Conservation (phyloP, 2,797 vertebrate genomes). For the Xenopus petersii region DNA sequence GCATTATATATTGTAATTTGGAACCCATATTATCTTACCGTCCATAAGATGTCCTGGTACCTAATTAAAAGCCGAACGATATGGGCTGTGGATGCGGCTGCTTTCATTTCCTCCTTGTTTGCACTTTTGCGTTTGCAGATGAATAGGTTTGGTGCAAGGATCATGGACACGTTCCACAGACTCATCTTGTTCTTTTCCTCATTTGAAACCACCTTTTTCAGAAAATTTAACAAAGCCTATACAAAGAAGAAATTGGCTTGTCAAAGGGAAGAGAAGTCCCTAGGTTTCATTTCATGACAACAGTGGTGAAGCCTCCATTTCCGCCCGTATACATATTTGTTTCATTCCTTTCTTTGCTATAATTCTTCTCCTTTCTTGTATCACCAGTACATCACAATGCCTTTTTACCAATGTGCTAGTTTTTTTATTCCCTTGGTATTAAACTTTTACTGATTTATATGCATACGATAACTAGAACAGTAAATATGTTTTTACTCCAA, state of each 20-base stretch:
- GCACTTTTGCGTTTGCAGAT: constrained; percentile 74
- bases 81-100: constrained; percentile 78
- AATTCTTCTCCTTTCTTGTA: too few species aligned
- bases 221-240: constrained; percentile 86
- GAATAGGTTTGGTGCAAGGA: constrained; percentile 93
- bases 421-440: too few species aligned
- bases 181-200: constrained; percentile 93
- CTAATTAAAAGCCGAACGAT: constrained; percentile 82
- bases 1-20: too few species aligned
- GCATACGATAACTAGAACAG: too few species aligned
- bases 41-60: constrained; percentile 91
- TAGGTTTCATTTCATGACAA: neutral
- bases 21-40: constrained; percentile 64
- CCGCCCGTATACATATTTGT: too few species aligned
- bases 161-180: constrained; percentile 93
- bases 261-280: neutral
- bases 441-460: too few species aligned
- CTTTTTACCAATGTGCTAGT: too few species aligned
- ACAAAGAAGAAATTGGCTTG: constrained; percentile 13
- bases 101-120: constrained; percentile 79
- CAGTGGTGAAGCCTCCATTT: neutral
- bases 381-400: too few species aligned
- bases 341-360: too few species aligned
- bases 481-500: too few species aligned
- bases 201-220: constrained; percentile 84